A percentile compares a stretch with the other conserved stretches of the same genome.
Evolutionary conservation across 2,888 invertebrate species (phyloP).

Genomic region (Euspilapteryx auroguttella): DNA sequence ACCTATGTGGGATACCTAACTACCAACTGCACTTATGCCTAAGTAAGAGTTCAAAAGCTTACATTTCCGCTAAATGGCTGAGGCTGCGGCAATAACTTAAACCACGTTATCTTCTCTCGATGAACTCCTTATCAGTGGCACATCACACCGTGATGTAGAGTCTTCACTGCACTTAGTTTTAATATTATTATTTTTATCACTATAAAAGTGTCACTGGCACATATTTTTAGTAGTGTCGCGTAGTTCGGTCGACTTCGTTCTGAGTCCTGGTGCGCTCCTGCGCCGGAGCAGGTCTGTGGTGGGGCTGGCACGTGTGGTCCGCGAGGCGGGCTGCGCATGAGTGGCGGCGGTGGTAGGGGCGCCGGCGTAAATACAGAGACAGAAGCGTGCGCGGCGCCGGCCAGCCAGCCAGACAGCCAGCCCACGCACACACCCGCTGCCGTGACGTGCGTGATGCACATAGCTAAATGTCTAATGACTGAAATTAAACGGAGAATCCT

Average conservation of each 20-base stretch:
- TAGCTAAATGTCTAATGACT: slow-evolving; percentile 13
- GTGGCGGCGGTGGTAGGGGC: slow-evolving; percentile 56
- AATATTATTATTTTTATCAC: slow-evolving; percentile 12
- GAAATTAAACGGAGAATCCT: too few relatives aligned
- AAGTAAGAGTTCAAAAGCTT: slow-evolving; percentile 16
- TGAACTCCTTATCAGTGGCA: slow-evolving; percentile 34
- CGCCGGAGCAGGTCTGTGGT: slow-evolving; percentile 5
- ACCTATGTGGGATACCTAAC: slow-evolving; percentile 10
- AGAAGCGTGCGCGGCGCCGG: slow-evolving; percentile 27
- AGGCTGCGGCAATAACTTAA: slow-evolving; percentile 46
- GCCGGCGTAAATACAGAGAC: slow-evolving; percentile 33
- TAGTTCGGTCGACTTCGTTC: background rate
- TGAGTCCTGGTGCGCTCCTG: background rate
- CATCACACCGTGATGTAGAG: slow-evolving; percentile 35
- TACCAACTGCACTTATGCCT: background rate
- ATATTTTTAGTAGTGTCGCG: too few relatives aligned
- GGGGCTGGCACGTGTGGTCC: slow-evolving; percentile 51
- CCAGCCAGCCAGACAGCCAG: slow-evolving; percentile 17
- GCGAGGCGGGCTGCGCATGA: slow-evolving; percentile 52
- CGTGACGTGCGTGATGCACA: slow-evolving; percentile 13
- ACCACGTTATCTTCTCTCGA: slow-evolving; percentile 17
- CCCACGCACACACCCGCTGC: slow-evolving; percentile 18
- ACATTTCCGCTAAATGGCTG: slow-evolving; percentile 47
- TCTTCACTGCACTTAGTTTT: slow-evolving; percentile 36
- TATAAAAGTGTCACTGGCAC: slow-evolving; percentile 29